A percentile compares a stretch with the other conserved stretches of the same genome.
These are phyloP conservation scores for Andrena trimmerana DNA, from an alignment of 2,888 invertebrate species.

Conservation along the genomic window DNA sequence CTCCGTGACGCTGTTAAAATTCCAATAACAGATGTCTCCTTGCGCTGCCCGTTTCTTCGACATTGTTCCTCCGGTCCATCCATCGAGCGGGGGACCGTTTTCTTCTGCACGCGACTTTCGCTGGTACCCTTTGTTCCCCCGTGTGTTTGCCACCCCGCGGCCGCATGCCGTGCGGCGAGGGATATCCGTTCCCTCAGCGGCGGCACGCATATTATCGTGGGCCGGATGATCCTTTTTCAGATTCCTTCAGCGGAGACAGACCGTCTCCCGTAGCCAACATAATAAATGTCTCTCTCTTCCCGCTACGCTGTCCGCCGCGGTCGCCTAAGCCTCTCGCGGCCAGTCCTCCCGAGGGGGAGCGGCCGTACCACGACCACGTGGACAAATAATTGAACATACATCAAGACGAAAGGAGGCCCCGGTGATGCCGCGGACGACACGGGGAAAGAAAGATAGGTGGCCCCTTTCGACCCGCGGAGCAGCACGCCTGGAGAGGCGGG, in stretches of 20 bases:
- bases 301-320: constrained; percentile 20
- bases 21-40: constrained; percentile 65
- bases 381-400: constrained; percentile 80
- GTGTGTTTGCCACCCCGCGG: constrained; percentile 50
- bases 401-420: constrained; percentile 67
- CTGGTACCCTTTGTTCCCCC: constrained; percentile 49
- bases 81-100: constrained; percentile 30
- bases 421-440: constrained; percentile 56
- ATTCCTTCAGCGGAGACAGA: constrained; percentile 66
- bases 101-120: constrained; percentile 59
- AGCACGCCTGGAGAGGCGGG: constrained; percentile 5
- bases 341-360: constrained; percentile 21
- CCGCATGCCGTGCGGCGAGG: constrained; percentile 45
- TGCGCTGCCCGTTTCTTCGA: constrained; percentile 20
- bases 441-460: constrained; percentile 57
- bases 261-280: constrained; percentile 63
- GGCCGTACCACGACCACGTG: constrained; percentile 56
- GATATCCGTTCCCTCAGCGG: constrained; percentile 45
- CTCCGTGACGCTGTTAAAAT: constrained; percentile 68
- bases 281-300: constrained; percentile 79
- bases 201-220: constrained; percentile 65
- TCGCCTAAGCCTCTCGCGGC: constrained; percentile 3
- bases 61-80: neutral
- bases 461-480: constrained; percentile 29
- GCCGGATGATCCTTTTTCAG: constrained; percentile 62